These are phyloP conservation scores for Pandemis heparana DNA, from an alignment of 2,888 invertebrate genomes.

Conservation along the genomic window DNA sequence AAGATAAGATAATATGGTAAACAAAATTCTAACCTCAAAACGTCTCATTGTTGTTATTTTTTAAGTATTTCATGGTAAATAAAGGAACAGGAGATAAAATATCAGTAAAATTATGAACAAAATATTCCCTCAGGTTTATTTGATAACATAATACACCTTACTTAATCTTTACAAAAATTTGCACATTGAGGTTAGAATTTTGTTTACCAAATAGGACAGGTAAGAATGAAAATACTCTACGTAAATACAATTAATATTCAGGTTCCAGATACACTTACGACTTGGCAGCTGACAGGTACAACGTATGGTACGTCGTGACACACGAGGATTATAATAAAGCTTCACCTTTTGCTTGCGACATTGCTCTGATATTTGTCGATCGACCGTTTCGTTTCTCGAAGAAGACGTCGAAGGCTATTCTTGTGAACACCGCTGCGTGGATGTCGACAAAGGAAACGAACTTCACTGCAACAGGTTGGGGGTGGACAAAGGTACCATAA, in stretches of 20 bases:
- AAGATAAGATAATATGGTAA: too few relatives aligned
- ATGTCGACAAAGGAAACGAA: constrained; percentile 55
- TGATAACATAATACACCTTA: too few relatives aligned
- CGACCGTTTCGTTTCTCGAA: constrained; percentile 48
- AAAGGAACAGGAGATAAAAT: too few relatives aligned
- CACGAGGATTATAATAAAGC: constrained; percentile 63
- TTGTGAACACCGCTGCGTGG: constrained; percentile 60
- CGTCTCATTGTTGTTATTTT: too few relatives aligned
- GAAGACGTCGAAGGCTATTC: constrained; percentile 54
- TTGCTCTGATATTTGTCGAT: constrained; percentile 65
- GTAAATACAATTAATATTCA: constrained; percentile 48
- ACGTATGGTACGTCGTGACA: constrained; percentile 51
- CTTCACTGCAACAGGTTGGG: constrained; percentile 71
- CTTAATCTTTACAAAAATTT: too few relatives aligned
- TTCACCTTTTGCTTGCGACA: constrained; percentile 63
- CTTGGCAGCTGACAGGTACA: constrained; percentile 52
- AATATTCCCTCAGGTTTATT: too few relatives aligned
- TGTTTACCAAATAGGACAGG: too few relatives aligned
- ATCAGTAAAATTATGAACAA: too few relatives aligned
- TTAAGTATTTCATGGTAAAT: too few relatives aligned
- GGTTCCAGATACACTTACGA: constrained; percentile 65
- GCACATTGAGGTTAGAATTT: too few relatives aligned
- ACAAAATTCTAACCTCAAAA: too few relatives aligned
- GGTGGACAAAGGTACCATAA: constrained; percentile 60
- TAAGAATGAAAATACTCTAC: too few relatives aligned